Conservation (phyloP, 2,113 vertebrate genomes). For the Heptranchias perlo region DNA sequence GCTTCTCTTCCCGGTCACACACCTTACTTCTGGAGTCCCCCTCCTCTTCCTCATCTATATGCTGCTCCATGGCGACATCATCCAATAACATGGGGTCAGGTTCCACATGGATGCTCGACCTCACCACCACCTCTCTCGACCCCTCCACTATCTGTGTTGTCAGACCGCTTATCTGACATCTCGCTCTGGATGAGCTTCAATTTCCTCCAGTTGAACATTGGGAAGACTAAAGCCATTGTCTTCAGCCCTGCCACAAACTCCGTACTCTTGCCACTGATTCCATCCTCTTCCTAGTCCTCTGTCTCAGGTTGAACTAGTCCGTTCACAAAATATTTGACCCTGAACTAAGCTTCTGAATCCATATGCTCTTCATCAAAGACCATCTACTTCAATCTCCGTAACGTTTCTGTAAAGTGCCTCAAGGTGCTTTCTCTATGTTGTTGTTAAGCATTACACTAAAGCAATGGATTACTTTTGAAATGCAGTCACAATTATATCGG, state of each 20-base stretch:
- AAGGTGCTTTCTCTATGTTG: neutral
- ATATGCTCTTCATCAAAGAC: slow-evolving; percentile 1
- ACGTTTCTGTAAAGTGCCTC: neutral
- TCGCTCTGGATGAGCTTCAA: too few species aligned
- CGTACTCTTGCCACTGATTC: neutral
- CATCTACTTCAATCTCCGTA: neutral
- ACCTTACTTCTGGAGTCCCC: too few species aligned
- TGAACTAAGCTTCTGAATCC: neutral
- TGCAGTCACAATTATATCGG: neutral
- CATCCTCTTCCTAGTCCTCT: neutral
- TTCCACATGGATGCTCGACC: too few species aligned
- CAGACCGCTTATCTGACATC: too few species aligned
- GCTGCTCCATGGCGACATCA: too few species aligned
- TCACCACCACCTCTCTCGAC: too few species aligned
- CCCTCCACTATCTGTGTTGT: too few species aligned
- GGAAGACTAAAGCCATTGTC: neutral
- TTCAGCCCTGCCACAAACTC: neutral
- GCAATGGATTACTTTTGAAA: neutral
- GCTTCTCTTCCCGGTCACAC: too few species aligned
- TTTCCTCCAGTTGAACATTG: too few species aligned
- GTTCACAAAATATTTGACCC: neutral
- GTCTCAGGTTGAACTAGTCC: neutral
- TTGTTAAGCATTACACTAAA: neutral
- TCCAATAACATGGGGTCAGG: too few species aligned
- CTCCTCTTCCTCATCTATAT: too few species aligned